Evolutionary conservation across 2,888 invertebrate species (phyloP).

Genomic region (Candidula unifasciata): DNA sequence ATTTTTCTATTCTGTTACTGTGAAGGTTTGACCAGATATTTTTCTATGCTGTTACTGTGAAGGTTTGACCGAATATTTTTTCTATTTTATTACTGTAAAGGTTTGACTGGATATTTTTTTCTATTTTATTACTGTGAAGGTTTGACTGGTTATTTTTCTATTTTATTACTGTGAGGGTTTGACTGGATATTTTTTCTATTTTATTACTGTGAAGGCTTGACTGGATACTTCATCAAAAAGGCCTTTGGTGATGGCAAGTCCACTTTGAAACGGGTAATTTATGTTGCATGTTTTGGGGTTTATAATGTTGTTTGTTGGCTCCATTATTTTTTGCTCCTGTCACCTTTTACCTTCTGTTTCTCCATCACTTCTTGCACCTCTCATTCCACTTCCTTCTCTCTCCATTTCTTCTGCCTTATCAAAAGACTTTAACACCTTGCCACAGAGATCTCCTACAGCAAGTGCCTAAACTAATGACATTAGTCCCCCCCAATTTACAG

Average conservation of each 20-base stretch:
- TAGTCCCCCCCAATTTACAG: too few species aligned
- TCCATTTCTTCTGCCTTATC: too few species aligned
- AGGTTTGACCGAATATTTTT: slow-evolving; percentile 8
- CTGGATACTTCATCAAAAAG: slow-evolving; percentile 9
- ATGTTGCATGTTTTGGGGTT: neutral
- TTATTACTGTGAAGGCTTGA: neutral
- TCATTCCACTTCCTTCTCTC: neutral
- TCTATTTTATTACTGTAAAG: neutral
- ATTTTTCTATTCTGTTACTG: neutral
- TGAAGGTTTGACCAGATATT: neutral
- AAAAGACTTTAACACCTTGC: too few species aligned
- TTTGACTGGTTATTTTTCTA: slow-evolving; percentile 4
- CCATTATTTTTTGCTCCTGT: too few species aligned
- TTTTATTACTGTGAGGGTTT: neutral
- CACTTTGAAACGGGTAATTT: slow-evolving; percentile 5
- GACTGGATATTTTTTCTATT: slow-evolving; percentile 2
- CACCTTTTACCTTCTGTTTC: neutral
- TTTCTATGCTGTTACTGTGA: neutral
- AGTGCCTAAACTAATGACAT: too few species aligned
- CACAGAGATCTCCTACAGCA: too few species aligned
- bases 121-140: neutral
- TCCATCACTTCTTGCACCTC: neutral
- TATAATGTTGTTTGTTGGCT: too few species aligned
- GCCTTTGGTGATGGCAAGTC: slow-evolving; percentile 5
- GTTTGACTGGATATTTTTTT: slow-evolving; percentile 5